phyloP scores from a whole-genome alignment of 2,888 invertebrate species.

The Adelphocoris suturalis region DNA sequence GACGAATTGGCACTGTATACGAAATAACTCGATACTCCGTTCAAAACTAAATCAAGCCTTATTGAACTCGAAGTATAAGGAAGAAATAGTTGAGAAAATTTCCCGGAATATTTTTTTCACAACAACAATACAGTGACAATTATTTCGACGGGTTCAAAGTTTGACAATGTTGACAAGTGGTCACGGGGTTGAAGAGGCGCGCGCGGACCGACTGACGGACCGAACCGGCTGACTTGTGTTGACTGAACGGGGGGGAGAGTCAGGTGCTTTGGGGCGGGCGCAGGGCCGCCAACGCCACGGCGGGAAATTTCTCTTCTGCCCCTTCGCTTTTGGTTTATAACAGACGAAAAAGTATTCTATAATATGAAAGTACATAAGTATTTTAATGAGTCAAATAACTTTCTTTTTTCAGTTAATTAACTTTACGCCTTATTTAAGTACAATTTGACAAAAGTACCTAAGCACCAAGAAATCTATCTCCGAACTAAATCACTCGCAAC shows the following conservation, averaged over 20 bases:
- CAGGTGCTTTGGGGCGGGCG: neutral
- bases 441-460: too few species aligned
- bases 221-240: neutral
- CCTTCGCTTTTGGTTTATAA: too few species aligned
- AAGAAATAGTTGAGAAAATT: neutral
- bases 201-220: neutral
- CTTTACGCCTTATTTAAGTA: too few species aligned
- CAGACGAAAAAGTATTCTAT: too few species aligned
- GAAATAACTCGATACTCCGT: neutral
- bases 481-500: too few species aligned
- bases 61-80: neutral
- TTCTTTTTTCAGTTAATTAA: too few species aligned
- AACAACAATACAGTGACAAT: neutral
- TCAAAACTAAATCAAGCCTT: neutral
- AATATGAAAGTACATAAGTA: too few species aligned
- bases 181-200: slow-evolving; percentile 12
- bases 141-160: too few species aligned
- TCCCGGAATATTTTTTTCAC: neutral
- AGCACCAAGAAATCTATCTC: too few species aligned
- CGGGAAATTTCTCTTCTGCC: neutral
- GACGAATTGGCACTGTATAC: neutral
- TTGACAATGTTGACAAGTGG: too few species aligned
- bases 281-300: neutral
- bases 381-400: too few species aligned
- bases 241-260: slow-evolving; percentile 6